Base-by-base conservation (phyloP, 2,797 vertebrate genomes). In the Lutjanus campechanus region DNA sequence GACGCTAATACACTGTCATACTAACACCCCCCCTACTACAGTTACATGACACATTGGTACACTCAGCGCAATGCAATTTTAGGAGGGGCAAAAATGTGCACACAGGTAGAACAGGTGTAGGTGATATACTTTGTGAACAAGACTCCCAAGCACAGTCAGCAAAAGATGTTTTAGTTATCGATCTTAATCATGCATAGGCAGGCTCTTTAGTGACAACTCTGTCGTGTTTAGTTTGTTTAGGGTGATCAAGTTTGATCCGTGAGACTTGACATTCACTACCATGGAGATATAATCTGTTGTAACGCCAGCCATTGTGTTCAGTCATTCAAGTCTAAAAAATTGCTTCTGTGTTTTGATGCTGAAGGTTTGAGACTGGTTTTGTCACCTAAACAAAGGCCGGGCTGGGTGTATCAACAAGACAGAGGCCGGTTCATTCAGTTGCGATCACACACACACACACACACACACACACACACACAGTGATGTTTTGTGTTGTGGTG, bases 381-480 rank as follows among this genome's bases (percentile, higher is more conserved):
- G 85, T 87, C 81, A 79, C 69, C 65, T 59, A 63, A 83, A 89
- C 78, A 89, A 81, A 85, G 61, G 8, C 20, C 2, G 2, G 43
- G 29, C 36, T 72, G 40, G 44, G 55, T 40, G 25, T 68, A 60
- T 84, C 63, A 77, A 76, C 81, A 78, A 49, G 15, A 65, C 29
- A 55, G 43, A 50, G 36, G 29, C 41, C 2, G 11, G 29, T 59
- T 84, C 44, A 60, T 71, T 75, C 53, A 4, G 17, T 22, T 29
- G 5, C 1, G 51, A 19, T 46, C 5, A 36, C 29, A 36, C 29
- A 36, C 53, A 43, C 41, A 53, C 5, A 36, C 29, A 36, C 29
- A 36, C 53, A 43, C 41, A 53, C 53, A 43, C 41, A 53, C 5
- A 36, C 29, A 36, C 29, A 36, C 53, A 43, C 41, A 53, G 15